Conservation (phyloP, 2,797 vertebrate species). For the Cyprinodon diabolis region DNA sequence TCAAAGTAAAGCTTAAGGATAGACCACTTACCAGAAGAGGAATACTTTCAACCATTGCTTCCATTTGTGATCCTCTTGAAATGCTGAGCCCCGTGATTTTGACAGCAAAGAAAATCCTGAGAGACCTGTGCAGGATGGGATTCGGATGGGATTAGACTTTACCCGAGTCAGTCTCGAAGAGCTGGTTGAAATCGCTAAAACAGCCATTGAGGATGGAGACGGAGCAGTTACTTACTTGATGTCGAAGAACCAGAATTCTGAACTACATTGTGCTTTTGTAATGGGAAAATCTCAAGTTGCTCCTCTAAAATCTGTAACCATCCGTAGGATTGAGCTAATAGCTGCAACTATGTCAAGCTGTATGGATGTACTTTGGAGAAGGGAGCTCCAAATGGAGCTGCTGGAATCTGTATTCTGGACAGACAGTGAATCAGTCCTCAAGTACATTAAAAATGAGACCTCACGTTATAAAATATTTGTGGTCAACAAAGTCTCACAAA, state of each 20-base stretch:
- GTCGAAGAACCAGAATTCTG: no score
- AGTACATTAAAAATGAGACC: conserved; percentile 22
- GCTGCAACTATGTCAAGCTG: no score
- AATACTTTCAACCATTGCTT: background rate
- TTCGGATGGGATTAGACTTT: background rate
- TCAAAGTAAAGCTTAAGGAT: background rate
- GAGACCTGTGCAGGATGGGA: no score
- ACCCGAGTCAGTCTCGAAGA: background rate
- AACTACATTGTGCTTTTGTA: no score
- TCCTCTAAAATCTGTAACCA: no score
- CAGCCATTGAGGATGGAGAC: background rate
- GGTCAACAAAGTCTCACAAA: conserved; percentile 12
- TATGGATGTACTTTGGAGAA: no score
- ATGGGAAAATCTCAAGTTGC: no score
- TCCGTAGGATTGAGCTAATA: no score
- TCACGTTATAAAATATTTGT: conserved; percentile 19
- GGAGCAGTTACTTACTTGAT: no score
- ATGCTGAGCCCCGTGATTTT: background rate
- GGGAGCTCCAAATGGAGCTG: no score
- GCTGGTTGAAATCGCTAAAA: background rate
- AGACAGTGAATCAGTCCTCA: conserved; percentile 20
- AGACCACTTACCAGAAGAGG: no score
- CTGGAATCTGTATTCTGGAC: conserved; percentile 10
- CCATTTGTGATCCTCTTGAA: background rate
- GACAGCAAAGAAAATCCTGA: background rate